Base-by-base conservation (phyloP, 2,797 vertebrate genomes). In the Dromococcyx pavoninus region DNA sequence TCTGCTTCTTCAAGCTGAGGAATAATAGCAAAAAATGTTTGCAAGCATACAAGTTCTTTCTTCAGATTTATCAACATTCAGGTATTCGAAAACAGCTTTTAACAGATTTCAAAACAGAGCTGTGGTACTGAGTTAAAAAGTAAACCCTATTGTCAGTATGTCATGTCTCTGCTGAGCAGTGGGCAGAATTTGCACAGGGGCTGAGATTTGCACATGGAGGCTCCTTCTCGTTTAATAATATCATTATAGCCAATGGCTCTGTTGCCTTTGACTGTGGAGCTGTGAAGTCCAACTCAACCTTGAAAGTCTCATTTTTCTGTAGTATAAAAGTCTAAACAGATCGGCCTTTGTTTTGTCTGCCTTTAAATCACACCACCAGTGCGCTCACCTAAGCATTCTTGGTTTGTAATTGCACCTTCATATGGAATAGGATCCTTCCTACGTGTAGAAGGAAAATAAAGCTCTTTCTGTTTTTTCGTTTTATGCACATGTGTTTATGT, bases 291-390 rank as follows among this genome's bases (percentile, higher is more conserved):
- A 74, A 50, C 50, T 89, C n/a, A 17, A 9, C 61, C 77, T 79
- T 82, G 69, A 48, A 93, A 74, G 14, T 56, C 35, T 86, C 56
- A 61, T 57, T 92, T 92, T 87, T 76, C 41, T 81, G 6, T 39
- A 58, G 33, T 33, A 44, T 33, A 44, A 27, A 85, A 71, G 56
- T 33, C 81, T 74, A 80, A 88, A 88, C 17, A 72, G 44, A 74
- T 69, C 33, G 71, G 81, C 51, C 54, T 58, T 90, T 91, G 61
- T 94, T 91, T 94, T 87, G 50, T 95, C 86, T 95, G 84, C 12
- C 39, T 23, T 74, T 74, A 69, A 46, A 78, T 35, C 15, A 79
- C 80, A 43, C 14, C 48, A 54, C 44, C 33, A 51, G 8, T 43
- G 61, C 48, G 32, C 35, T 92, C 39, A 39, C 48, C 66, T 69